Base-by-base conservation (phyloP, 37 sponge, comb jelly and placozoan genomes). In the Hormiphora californensis region DNA sequence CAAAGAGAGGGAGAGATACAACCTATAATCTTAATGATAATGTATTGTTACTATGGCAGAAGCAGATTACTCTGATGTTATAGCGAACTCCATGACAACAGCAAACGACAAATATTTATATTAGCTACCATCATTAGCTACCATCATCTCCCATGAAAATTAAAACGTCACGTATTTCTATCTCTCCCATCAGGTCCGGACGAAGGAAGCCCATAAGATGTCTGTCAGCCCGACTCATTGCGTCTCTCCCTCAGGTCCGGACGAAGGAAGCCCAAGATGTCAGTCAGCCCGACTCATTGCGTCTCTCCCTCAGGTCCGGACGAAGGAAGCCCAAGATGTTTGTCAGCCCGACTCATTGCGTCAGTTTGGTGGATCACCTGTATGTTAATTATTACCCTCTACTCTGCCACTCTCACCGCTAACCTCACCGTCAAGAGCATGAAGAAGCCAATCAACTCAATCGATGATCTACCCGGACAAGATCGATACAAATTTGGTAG, bases 331-430 rank as follows among this genome's bases (percentile, higher is more conserved):
- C 61, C 61, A 4, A 57, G 23, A 57, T 57, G 61, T 57, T 30
- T 57, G 30, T 57, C 61, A 5, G 61, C 61, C 5, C 61, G 61
- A 4, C 61, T 57, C 61, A 57, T 57, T 4, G 61, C 61, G 5
- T 28, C 27, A 5, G 61, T 57, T 30, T 57, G 61, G 61, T 57
- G 61, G 61, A 57, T 57, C 7, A 57, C 61, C 61, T 57, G 61
- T 30, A 57, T 57, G 30, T 12, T 57, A 4, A 57, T 57, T 4
- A 57, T 57, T 4, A 57, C 61, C 61, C 61, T 57, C 61, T 57
- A 57, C 61, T 57, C 61, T 5, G 61, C 61, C n/a, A 57, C 61
- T 4, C 61, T 57, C n/a, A 57, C 61, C n/a, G 61, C 61, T 57
- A 57, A 57, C 61, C 61, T 57, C n/a, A 57, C 61, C 27, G 61